Evolutionary conservation across 2,888 invertebrate species (phyloP).

Genomic region (Yponomeuta evonymella): DNA sequence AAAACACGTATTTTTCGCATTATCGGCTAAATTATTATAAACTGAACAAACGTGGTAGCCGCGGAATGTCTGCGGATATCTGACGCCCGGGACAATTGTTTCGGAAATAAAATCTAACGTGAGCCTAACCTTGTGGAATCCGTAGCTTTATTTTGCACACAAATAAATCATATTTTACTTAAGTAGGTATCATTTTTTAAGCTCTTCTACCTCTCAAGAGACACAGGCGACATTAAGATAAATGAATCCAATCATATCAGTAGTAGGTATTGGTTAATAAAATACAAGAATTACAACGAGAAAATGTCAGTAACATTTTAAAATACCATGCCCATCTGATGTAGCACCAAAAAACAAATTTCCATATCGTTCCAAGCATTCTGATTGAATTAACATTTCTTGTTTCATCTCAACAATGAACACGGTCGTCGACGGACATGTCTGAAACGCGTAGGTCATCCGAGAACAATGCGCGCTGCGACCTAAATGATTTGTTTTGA

Average conservation of each 20-base stretch:
- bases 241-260: no score
- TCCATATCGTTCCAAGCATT: constrained; percentile 50
- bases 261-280: neutral
- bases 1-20: constrained; percentile 73
- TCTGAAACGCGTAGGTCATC: constrained; percentile 53
- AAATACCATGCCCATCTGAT: constrained; percentile 22
- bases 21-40: constrained; percentile 71
- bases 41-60: constrained; percentile 62
- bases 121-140: neutral
- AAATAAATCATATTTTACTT: no score
- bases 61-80: constrained; percentile 26
- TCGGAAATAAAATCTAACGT: neutral
- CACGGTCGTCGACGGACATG: constrained; percentile 46
- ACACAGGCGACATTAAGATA: no score
- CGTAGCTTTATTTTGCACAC: neutral
- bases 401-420: constrained; percentile 41
- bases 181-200: no score
- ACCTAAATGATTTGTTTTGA: constrained; percentile 44
- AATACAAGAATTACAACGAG: neutral
- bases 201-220: no score
- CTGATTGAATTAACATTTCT: constrained; percentile 56
- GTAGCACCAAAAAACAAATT: constrained; percentile 34
- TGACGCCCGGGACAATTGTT: neutral
- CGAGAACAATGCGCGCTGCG: constrained; percentile 52
- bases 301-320: constrained; percentile 8